phyloP scores from a whole-genome alignment of 1,140 invertebrate genomes.

The Cryptotermes secundus region DNA sequence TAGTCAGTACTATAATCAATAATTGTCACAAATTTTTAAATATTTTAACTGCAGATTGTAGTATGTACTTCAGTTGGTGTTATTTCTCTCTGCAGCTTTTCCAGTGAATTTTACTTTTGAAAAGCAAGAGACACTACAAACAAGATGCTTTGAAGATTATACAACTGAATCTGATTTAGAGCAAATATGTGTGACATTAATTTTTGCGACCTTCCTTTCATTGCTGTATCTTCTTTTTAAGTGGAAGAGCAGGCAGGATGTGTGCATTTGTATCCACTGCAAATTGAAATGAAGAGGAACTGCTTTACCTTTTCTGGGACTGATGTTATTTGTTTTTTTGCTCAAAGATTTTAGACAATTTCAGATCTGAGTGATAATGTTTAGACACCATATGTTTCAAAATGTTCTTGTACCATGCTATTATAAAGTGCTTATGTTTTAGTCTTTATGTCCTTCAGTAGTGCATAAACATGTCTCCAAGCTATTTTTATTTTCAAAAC shows the following conservation, averaged over 20 bases:
- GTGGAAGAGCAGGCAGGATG: neutral
- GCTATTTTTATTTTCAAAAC: neutral
- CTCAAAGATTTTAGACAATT: neutral
- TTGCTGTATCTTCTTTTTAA: neutral
- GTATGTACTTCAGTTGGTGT: neutral
- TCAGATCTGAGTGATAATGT: neutral
- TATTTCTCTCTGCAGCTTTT: neutral
- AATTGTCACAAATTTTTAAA: neutral
- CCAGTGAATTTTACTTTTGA: neutral
- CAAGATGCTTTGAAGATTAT: neutral
- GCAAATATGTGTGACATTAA: neutral
- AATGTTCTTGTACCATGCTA: neutral
- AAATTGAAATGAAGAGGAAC: neutral
- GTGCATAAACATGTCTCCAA: neutral
- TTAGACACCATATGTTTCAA: neutral
- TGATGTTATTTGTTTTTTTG: neutral
- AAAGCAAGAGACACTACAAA: neutral
- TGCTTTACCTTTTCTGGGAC: neutral
- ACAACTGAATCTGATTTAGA: neutral
- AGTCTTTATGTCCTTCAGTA: neutral
- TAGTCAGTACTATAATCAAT: no score
- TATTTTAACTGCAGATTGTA: neutral
- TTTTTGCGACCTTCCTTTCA: neutral
- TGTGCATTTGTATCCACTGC: neutral
- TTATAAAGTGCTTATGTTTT: neutral